A percentile compares a stretch with the other conserved stretches of the same genome.
Evolutionary conservation across 2,888 invertebrate species (phyloP).

Genomic region (Megastigmus dorsalis): DNA sequence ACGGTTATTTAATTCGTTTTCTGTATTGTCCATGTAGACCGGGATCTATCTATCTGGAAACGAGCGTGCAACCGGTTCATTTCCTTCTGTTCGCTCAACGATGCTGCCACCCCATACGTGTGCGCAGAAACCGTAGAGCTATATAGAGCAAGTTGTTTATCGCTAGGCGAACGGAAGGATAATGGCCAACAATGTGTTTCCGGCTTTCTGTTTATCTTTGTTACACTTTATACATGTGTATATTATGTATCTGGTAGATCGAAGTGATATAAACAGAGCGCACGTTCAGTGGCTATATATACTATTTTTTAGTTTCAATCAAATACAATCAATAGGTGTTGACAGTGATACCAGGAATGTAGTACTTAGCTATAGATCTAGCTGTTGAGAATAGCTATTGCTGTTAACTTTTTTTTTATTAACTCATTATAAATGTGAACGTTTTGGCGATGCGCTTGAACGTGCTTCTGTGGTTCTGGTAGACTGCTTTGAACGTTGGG

Average conservation of each 20-base stretch:
- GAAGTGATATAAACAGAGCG: slow-evolving; percentile 11
- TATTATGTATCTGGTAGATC: slow-evolving; percentile 11
- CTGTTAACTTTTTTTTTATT: background rate
- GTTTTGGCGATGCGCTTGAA: slow-evolving; percentile 36
- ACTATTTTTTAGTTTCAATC: background rate
- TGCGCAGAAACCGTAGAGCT: slow-evolving; percentile 22
- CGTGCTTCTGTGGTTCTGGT: slow-evolving; percentile 8
- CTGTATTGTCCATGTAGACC: background rate
- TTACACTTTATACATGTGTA: background rate
- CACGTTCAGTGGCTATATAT: slow-evolving; percentile 38
- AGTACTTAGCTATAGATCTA: slow-evolving; percentile 26
- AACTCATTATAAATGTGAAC: background rate
- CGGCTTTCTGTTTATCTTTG: slow-evolving; percentile 33
- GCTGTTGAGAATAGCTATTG: background rate
- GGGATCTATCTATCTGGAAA: slow-evolving; percentile 6
- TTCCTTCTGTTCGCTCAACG: slow-evolving; percentile 16
- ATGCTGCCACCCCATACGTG: slow-evolving; percentile 2
- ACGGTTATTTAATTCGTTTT: background rate
- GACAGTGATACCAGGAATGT: slow-evolving; percentile 39
- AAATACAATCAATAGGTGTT: slow-evolving; percentile 19
- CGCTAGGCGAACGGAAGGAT: slow-evolving; percentile 41
- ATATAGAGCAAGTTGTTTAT: slow-evolving; percentile 37
- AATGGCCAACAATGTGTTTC: slow-evolving; percentile 32
- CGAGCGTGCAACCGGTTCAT: background rate
- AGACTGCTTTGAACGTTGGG: slow-evolving; percentile 40